Evolutionary conservation across 2,888 invertebrate species (phyloP).

Genomic region (Amiota mariae): DNA sequence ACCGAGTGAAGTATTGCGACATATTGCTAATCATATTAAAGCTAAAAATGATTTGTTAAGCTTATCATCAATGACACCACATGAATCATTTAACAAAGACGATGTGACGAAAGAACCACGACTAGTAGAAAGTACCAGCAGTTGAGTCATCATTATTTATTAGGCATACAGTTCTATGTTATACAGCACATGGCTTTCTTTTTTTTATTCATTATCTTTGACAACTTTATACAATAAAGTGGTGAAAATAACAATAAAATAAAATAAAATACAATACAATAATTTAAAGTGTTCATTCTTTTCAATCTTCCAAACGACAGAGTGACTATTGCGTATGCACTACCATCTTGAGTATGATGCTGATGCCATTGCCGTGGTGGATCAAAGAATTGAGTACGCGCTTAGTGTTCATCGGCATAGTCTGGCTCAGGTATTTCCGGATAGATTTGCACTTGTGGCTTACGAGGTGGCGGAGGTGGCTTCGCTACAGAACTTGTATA

Average conservation of each 20-base stretch:
- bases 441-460: constrained; percentile 74
- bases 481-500: constrained; percentile 72
- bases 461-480: constrained; percentile 59
- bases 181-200: constrained; percentile 29
- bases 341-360: constrained; percentile 32
- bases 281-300: constrained; percentile 25
- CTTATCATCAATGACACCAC: background rate
- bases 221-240: constrained; percentile 63
- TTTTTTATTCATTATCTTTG: constrained; percentile 50
- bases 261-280: constrained; percentile 13
- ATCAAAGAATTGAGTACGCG: background rate
- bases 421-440: constrained; percentile 79
- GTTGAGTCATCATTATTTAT: background rate
- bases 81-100: background rate
- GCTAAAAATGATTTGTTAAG: constrained; percentile 42
- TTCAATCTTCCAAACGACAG: too few species aligned
- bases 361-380: background rate
- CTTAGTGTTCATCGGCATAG: constrained; percentile 71
- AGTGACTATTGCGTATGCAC: background rate
- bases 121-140: background rate
- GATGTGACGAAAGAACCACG: background rate
- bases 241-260: constrained; percentile 57
- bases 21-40: constrained; percentile 48
- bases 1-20: constrained; percentile 45
- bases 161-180: constrained; percentile 23